Evolutionary conservation across 2,888 invertebrate species (phyloP).

Genomic region (Alentia gelatinosa): DNA sequence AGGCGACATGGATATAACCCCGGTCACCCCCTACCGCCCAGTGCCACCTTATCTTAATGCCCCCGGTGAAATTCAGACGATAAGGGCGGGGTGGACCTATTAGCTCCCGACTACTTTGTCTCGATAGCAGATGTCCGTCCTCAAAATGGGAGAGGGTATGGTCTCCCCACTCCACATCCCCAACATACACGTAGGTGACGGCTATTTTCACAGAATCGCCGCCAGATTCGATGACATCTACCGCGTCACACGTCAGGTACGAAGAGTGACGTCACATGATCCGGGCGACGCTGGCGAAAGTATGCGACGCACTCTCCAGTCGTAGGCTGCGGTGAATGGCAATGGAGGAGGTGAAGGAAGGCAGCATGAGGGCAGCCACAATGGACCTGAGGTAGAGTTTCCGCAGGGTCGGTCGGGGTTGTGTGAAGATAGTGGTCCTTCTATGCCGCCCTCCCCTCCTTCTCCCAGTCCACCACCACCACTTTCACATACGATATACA

Average conservation of each 20-base stretch:
- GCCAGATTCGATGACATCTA: background rate
- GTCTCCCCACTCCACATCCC: too few species aligned
- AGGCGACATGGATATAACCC: background rate
- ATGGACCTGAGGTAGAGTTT: background rate
- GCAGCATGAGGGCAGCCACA: too few species aligned
- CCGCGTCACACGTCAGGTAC: background rate
- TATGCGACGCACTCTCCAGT: background rate
- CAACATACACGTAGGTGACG: background rate
- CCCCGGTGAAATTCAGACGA: background rate
- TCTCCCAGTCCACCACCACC: too few species aligned
- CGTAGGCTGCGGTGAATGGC: background rate
- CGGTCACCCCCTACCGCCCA: background rate
- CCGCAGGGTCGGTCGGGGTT: too few species aligned
- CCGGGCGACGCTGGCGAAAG: background rate
- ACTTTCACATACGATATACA: too few species aligned
- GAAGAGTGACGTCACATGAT: background rate
- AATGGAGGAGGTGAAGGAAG: background rate
- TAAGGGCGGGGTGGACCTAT: background rate
- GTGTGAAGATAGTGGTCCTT: too few species aligned
- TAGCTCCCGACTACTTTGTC: background rate
- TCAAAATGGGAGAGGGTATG: background rate
- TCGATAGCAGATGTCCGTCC: background rate
- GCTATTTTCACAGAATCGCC: background rate
- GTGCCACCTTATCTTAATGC: background rate
- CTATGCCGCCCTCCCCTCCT: too few species aligned